Percentiles rank a stretch among this genome's conserved stretches.
Conservation (phyloP, 1,140 invertebrate species). For the Sarcophaga bullata region DNA sequence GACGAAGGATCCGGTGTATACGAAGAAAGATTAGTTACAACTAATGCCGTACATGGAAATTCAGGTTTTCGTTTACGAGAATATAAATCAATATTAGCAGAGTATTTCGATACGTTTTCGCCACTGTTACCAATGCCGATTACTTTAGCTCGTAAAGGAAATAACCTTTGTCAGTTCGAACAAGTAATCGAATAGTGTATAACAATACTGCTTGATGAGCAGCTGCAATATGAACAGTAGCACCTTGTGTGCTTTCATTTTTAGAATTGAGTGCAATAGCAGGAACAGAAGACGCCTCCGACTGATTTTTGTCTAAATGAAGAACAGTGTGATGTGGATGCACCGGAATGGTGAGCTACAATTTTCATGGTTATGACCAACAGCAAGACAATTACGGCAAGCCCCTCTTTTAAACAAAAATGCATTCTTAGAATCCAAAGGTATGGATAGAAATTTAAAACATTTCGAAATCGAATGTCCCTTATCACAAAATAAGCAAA, state of each 20-base stretch:
- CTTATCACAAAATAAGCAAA: not conserved
- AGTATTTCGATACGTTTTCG: not conserved
- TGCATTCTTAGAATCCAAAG: not conserved
- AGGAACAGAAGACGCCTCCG: not conserved
- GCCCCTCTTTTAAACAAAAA: not conserved
- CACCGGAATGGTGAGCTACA: not conserved
- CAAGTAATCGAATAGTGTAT: not conserved
- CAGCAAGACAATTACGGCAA: not conserved
- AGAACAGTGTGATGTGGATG: not conserved
- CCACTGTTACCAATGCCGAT: not conserved
- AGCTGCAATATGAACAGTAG: not conserved
- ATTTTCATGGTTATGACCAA: not conserved
- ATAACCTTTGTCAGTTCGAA: not conserved
- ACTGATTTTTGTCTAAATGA: not conserved
- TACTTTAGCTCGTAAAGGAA: not conserved
- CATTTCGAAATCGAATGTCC: not conserved
- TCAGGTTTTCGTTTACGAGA: not conserved
- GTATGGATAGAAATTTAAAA: not conserved
- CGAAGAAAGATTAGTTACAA: not conserved
- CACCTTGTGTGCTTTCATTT: not conserved
- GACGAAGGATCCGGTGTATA: not conserved
- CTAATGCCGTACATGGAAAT: not conserved
- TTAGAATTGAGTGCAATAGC: not conserved
- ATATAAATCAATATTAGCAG: not conserved
- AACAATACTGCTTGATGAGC: not conserved